Evolutionary conservation across 2,888 invertebrate species (phyloP).

Genomic region (Acleris laterana): DNA sequence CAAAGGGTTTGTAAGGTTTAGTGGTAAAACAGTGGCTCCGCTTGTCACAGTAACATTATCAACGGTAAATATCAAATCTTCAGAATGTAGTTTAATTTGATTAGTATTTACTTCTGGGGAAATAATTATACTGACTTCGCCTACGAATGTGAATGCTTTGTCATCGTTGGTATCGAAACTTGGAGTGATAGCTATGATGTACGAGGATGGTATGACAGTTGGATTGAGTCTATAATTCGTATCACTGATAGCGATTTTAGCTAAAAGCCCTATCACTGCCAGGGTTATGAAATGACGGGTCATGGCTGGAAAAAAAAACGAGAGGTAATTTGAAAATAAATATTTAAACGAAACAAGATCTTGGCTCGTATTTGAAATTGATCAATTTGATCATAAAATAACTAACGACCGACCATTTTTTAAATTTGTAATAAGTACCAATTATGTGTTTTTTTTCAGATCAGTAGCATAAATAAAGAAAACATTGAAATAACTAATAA

Average conservation of each 20-base stretch:
- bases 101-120: conserved; percentile 53
- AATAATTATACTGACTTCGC: conserved; percentile 72
- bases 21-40: conserved; percentile 46
- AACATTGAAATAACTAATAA: no score
- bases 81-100: conserved; percentile 71
- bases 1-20: conserved; percentile 54
- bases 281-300: conserved; percentile 46
- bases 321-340: not conserved
- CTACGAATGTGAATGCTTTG: conserved; percentile 74
- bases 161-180: conserved; percentile 73
- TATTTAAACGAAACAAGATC: no score
- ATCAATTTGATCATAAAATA: no score
- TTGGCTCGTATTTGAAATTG: no score
- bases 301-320: conserved; percentile 64
- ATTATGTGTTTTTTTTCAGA: no score
- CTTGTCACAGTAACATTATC: conserved; percentile 54
- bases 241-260: conserved; percentile 52
- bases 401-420: no score
- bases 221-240: conserved; percentile 69
- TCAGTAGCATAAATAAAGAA: no score
- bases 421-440: no score
- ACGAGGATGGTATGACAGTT: conserved; percentile 77
- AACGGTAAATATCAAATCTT: conserved; percentile 60
- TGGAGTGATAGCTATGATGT: conserved; percentile 81
- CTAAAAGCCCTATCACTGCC: conserved; percentile 50